These are phyloP conservation scores for Acanthurus leucopareius DNA, from an alignment of 2,797 vertebrate species.

Conservation along the genomic window DNA sequence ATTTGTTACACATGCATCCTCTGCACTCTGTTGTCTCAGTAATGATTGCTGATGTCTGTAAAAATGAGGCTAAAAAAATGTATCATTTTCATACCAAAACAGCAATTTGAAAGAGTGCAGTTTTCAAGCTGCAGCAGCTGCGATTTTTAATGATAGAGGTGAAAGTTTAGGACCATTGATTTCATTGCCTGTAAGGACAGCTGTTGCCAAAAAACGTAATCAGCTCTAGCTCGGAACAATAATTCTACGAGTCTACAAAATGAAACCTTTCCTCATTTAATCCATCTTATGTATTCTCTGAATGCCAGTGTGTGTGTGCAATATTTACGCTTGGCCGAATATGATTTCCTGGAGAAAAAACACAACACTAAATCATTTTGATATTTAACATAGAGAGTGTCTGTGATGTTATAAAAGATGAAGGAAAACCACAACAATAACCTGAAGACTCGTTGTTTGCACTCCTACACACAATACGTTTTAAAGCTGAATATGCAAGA, in stretches of 20 bases:
- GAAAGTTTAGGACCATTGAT: conserved; percentile 18
- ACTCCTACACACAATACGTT: background rate
- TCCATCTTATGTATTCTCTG: background rate
- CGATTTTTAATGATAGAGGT: conserved; percentile 14
- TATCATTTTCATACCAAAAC: background rate
- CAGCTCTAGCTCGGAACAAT: conserved; percentile 2
- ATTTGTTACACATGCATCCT: conserved; percentile 14
- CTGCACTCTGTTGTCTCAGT: conserved; percentile 23
- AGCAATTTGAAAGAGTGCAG: background rate
- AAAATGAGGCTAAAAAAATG: background rate
- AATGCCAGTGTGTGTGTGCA: background rate
- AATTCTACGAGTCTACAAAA: conserved; percentile 3
- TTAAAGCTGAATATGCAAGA: background rate
- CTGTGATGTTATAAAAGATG: background rate
- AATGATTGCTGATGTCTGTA: background rate
- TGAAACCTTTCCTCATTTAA: conserved; percentile 1
- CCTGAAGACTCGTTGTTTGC: background rate
- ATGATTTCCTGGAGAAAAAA: conserved; percentile 8
- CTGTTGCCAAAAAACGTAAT: conserved; percentile 9
- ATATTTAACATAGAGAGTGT: conserved; percentile 11
- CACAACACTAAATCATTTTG: conserved; percentile 5
- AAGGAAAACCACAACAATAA: background rate
- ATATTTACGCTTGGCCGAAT: conserved; percentile 6
- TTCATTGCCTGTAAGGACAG: conserved; percentile 9
- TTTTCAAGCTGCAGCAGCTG: conserved; percentile 11